Base-by-base conservation (phyloP, 2,888 invertebrate genomes). In the Amphipoea oculea region DNA sequence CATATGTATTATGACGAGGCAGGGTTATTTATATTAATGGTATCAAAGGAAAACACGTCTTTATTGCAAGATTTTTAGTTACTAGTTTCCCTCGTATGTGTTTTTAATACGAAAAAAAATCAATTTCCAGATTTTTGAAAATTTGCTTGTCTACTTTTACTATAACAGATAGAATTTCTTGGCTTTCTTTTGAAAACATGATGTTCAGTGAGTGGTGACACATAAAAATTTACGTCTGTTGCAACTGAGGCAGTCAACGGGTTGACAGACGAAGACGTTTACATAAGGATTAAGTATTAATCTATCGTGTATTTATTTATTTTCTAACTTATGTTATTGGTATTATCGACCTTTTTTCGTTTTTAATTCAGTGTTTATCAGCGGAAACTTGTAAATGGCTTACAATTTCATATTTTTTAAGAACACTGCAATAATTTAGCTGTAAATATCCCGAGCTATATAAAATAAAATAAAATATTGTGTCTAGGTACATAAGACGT, bases 1-100 rank as follows among this genome's bases (percentile, higher is more conserved):
- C 79, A 83, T 40, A n/a, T 4, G 4, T 40, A n/a, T 6, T 6
- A 23, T 62, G 14, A 60, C 45, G 7, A 5, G 0, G 17, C 7
- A 9, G n/a, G 4, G 14, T 1, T 76, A 62, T 40, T 51, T 48
- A 29, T 51, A 79, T 62, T n/a, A 40, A 51, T 62, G 79, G 20
- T 17, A 14, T 40, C 36, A 40, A 40, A 60, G 12, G 36, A 20
- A 42, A 45, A 36, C 45, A 60, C 12, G 23, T 4, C 17, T 17
- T 5, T 14, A 11, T 9, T 11, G 17, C n/a, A 66, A n/a, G 40
- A 3, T n/a, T 5, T n/a, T 11, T 17, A 36, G 4, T n/a, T n/a
- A 7, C 5, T 70, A 17, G 11, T 3, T n/a, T n/a, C 3, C 1
- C 40, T 17, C 0, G 20, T 12, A 7, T 20, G 12, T 29, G 9